Evolutionary conservation across 1,140 invertebrate genomes (phyloP).

Genomic region (Trypoxylus dichotomus): DNA sequence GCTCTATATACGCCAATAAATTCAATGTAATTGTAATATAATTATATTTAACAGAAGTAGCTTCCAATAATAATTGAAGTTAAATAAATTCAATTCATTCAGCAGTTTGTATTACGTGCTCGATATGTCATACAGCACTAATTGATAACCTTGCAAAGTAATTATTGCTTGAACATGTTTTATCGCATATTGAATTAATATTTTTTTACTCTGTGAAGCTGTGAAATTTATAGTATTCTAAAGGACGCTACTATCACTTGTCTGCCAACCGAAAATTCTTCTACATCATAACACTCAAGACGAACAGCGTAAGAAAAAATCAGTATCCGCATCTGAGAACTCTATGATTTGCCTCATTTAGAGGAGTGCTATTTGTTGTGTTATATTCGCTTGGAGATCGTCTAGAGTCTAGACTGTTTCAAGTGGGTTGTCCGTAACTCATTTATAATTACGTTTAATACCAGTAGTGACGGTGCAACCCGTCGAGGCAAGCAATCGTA

Average conservation of each 20-base stretch:
- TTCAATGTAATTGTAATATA: too few relatives aligned
- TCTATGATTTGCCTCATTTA: background rate
- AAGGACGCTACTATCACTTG: too few relatives aligned
- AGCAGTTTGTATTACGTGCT: background rate
- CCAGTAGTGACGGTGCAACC: constrained; percentile 4
- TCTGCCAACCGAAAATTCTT: too few relatives aligned
- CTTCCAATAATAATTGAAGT: background rate
- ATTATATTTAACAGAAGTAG: too few relatives aligned
- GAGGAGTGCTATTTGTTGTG: background rate
- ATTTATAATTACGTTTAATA: constrained; percentile 26
- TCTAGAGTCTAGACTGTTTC: constrained; percentile 20
- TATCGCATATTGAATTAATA: background rate
- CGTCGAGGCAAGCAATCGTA: constrained; percentile 2
- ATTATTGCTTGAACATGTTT: background rate
- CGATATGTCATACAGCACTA: background rate
- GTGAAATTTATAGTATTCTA: too few relatives aligned
- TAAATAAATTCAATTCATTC: background rate
- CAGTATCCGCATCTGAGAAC: too few relatives aligned
- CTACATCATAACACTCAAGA: too few relatives aligned
- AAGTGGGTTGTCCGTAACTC: constrained; percentile 16
- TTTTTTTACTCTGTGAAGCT: background rate
- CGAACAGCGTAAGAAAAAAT: too few relatives aligned
- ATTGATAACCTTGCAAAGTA: background rate
- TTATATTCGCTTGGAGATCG: background rate
- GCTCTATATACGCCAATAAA: too few relatives aligned